Conservation (phyloP, 2,797 vertebrate genomes). For the Sebastes kiyomatsui region DNA sequence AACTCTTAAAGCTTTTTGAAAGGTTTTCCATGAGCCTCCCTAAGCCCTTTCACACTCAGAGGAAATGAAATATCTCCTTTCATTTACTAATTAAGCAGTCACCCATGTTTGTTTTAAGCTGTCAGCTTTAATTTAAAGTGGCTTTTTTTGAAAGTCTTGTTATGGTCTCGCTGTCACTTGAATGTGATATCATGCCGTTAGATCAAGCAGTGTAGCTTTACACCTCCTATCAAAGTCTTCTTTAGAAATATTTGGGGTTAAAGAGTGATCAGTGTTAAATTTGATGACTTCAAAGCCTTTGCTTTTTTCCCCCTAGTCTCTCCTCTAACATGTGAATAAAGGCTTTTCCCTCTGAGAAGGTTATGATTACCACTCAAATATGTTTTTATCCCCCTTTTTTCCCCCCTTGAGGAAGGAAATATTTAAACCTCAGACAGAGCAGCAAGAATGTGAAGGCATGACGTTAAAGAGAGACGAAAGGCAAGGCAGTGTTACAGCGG, state of each 20-base stretch:
- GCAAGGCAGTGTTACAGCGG: slow-evolving; percentile 77
- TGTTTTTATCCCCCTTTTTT: slow-evolving; percentile 68
- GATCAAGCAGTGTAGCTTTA: slow-evolving; percentile 81
- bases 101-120: slow-evolving; percentile 84
- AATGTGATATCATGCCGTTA: slow-evolving; percentile 74
- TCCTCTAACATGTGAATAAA: slow-evolving; percentile 71
- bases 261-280: slow-evolving; percentile 84
- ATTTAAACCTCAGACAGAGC: slow-evolving; percentile 77
- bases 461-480: slow-evolving; percentile 82
- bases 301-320: slow-evolving; percentile 35
- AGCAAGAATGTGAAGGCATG: slow-evolving; percentile 71
- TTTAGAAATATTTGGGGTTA: slow-evolving; percentile 83
- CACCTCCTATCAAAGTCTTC: slow-evolving; percentile 82
- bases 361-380: slow-evolving; percentile 79
- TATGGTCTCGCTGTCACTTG: slow-evolving; percentile 80
- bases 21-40: slow-evolving; percentile 69
- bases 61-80: slow-evolving; percentile 84
- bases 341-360: slow-evolving; percentile 76
- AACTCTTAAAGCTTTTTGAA: slow-evolving; percentile 65
- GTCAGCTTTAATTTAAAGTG: slow-evolving; percentile 83
- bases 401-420: slow-evolving; percentile 78
- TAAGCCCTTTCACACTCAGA: slow-evolving; percentile 73
- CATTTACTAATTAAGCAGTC: slow-evolving; percentile 84
- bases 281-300: slow-evolving; percentile 79
- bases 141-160: slow-evolving; percentile 82